Conservation (phyloP, 2,113 vertebrate genomes). For the Gymnobelideus leadbeateri region DNA sequence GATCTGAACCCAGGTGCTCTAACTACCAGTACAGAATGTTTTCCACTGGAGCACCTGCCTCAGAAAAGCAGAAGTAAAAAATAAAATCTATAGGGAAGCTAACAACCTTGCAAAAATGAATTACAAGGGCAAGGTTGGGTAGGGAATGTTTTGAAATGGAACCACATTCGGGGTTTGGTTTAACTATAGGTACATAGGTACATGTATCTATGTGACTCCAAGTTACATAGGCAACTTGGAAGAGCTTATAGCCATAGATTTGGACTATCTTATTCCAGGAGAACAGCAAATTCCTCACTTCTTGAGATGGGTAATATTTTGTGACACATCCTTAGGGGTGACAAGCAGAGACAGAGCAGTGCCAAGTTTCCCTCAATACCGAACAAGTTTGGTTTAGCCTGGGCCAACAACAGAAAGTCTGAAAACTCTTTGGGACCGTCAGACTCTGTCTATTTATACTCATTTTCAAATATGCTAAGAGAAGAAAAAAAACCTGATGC, state of each 20-base stretch:
- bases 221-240: neutral
- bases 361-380: neutral
- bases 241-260: neutral
- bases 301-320: neutral
- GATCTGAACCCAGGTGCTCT: neutral
- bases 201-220: no score
- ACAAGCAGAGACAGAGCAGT: neutral
- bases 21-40: neutral
- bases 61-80: slow-evolving; percentile 47
- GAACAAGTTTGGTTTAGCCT: neutral
- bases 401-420: no score
- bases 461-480: neutral
- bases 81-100: neutral
- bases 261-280: neutral
- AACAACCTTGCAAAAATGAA: neutral
- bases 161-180: no score
- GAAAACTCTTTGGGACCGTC: neutral
- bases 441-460: neutral
- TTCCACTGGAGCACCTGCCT: neutral
- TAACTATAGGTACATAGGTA: no score
- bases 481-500: neutral
- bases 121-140: neutral
- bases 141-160: neutral
- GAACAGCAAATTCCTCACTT: neutral
- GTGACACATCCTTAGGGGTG: neutral